Evolutionary conservation across 2,797 vertebrate species (phyloP), one percentile per base, ranked within the genome.

Genomic region (Tapera naevia): DNA sequence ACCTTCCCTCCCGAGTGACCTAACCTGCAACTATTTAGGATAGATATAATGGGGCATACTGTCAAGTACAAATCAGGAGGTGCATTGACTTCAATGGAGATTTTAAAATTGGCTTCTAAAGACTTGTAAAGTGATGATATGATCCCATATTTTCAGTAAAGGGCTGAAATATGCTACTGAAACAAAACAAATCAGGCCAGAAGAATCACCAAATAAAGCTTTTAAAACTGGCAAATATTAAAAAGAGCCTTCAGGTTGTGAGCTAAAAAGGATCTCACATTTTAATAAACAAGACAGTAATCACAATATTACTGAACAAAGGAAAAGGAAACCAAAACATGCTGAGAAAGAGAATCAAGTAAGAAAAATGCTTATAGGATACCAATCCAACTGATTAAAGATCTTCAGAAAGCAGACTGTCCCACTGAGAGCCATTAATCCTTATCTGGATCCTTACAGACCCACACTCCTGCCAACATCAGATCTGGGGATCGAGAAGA

Each of bases 21-120:
- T 88, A 93, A 92, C 88, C 92, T 88, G 56, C 57, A 93, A 78
- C 88, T 96, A 79, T 86, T 96, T 91, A 90, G 80, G 80, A n/a
- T n/a, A 87, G 69, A 86, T 66, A 80, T 32, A 92, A 94, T n/a
- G 80, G 88, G 74, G 32, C 61, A 80, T 22, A 56, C 75, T 75
- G 88, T 85, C 88, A 91, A 30, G 80, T 61, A 65, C 90, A 93
- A 96, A 91, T 93, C 88, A 88, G 71, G 67, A 61, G 50, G 86
- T 69, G 27, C 33, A 18, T 79, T 57, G 41, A 57, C 75, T 90
- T 92, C 83, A 51, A 22, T 18, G 30, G 64, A 88, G 74, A 76
- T 73, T 67, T 73, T 94, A 83, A 83, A 93, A 18, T 22, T 90
- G 82, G 37, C 37, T 95, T 86, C 83, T 46, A 33, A 81, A 91